Evolutionary conservation across 2,888 invertebrate genomes (phyloP), one percentile per base, ranked within the genome.

Genomic region (Harpalus rufipes): DNA sequence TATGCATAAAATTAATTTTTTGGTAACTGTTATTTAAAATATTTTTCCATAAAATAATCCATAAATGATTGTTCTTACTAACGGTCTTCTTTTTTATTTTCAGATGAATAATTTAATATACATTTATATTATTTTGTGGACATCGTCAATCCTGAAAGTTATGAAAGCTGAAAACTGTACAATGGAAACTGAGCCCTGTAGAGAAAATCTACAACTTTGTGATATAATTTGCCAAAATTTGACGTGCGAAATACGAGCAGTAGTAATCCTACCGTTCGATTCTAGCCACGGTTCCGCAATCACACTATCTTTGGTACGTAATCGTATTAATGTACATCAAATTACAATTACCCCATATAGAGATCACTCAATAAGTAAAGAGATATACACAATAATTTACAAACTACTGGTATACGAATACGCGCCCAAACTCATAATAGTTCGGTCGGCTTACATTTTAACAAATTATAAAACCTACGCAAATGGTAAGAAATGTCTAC

Each of bases 211-310:
- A 8, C 16, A 21, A 56, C 58, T 84, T 12, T 84, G 84, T 51
- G 84, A 84, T 10, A 41, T 10, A 16, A 63, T 84, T n/a, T 84
- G 84, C 32, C 32, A 5, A 32, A 32, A 32, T 32, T 32, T 6
- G 6, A 32, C 10, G n/a, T 84, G 84, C 56, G 78, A 65, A 32
- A 78, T 84, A 7, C 76, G 78, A 12, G 63, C 78, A 4, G 65
- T 78, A 14, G 78, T 84, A 7, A 84, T 84, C 5, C 39, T 84
- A 10, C 84, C 84, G 6, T 63, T 56, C 16, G 41, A 82, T 21
- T 68, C 51, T 10, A 32, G 7, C n/a, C 14, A 14, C 12, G 78
- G 78, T 8, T 65, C 81, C 0, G 32, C 32, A 0, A 65, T 81
- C 44, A 81, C 81, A 1, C 18, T 81, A 4, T 65, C 81, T 51